Evolutionary conservation across 2,888 invertebrate genomes (phyloP).

Genomic region (Ectemnius cavifrons): DNA sequence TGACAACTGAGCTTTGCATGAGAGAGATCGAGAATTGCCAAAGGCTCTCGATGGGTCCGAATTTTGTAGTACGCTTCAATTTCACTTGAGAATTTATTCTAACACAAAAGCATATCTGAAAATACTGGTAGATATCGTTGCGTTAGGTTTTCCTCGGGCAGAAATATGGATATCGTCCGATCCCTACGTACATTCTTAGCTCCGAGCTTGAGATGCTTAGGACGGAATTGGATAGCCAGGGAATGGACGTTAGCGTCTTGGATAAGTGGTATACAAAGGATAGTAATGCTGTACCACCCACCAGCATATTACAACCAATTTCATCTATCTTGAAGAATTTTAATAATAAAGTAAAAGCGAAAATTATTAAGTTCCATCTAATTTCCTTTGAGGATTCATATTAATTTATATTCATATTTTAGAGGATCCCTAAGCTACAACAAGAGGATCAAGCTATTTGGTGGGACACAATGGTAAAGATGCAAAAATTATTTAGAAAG

Average conservation of each 20-base stretch:
- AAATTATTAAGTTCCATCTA: too few relatives aligned
- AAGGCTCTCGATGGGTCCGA: slow-evolving; percentile 97
- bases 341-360: slow-evolving; percentile 93
- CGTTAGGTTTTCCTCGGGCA: slow-evolving; percentile 93
- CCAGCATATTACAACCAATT: slow-evolving; percentile 97
- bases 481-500: slow-evolving; percentile 96
- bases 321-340: slow-evolving; percentile 98
- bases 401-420: slow-evolving; percentile 18
- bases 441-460: slow-evolving; percentile 97
- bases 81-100: slow-evolving; percentile 1
- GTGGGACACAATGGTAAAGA: slow-evolving; percentile 98
- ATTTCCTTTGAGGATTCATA: too few relatives aligned
- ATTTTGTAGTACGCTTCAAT: slow-evolving; percentile 88
- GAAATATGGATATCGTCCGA: slow-evolving; percentile 98
- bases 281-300: slow-evolving; percentile 96
- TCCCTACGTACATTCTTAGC: slow-evolving; percentile 96
- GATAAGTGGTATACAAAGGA: slow-evolving; percentile 98
- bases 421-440: slow-evolving; percentile 96
- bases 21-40: slow-evolving; percentile 98
- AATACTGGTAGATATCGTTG: neutral
- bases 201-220: slow-evolving; percentile 93
- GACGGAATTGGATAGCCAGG: slow-evolving; percentile 90
- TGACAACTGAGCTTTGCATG: slow-evolving; percentile 99
- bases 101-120: neutral
- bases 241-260: slow-evolving; percentile 89